Evolutionary conservation across 2,797 vertebrate species (phyloP), one percentile per base, ranked within the genome.

Genomic region (Pseudochirops cupreus): DNA sequence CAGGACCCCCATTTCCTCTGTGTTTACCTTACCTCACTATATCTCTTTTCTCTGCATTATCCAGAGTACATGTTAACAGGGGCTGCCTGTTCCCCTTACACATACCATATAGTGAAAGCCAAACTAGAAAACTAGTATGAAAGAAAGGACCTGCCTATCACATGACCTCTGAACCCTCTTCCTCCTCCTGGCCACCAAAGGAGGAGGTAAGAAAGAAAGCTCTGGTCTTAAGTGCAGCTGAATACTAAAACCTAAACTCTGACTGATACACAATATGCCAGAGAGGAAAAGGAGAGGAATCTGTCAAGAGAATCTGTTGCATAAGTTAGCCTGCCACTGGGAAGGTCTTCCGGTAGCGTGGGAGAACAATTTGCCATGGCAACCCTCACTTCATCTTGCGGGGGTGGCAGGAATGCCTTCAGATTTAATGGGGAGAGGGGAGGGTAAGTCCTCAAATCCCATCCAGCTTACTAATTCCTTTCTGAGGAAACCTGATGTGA

Each of bases 361-460:
- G 96, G 94, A 97, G 93, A 89, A 96, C 96, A 93, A 96, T 98
- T 98, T 98, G 96, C 98, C 95, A 96, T 97, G 97, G 97, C 97
- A 98, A 98, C 97, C 97, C 97, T 96, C 95, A 74, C 94, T 96
- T 98, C 97, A 94, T 95, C 96, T 95, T 97, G 93, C 92, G 55
- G 90, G 95, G 92, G 92, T 98, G 91, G 96, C 95, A 97, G 95
- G 96, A 90, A 97, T 87, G 93, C 97, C 56, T 98, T 91, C 97
- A 89, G 91, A 82, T 46, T 96, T 1, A 89, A 97, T 55, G 2
- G 95, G 94, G 97, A 94, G 92, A 97, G 97, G 96, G 87, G 97
- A 97, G 95, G 96, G 96, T 82, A 97, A 39, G 56, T 97, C 91
- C 94, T 96, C 91, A 97, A 96, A 94, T 92, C 54, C 91, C 11